These are phyloP conservation scores for Acipenser ruthenus DNA, from an alignment of 2,797 vertebrate genomes.

Conservation along the genomic window DNA sequence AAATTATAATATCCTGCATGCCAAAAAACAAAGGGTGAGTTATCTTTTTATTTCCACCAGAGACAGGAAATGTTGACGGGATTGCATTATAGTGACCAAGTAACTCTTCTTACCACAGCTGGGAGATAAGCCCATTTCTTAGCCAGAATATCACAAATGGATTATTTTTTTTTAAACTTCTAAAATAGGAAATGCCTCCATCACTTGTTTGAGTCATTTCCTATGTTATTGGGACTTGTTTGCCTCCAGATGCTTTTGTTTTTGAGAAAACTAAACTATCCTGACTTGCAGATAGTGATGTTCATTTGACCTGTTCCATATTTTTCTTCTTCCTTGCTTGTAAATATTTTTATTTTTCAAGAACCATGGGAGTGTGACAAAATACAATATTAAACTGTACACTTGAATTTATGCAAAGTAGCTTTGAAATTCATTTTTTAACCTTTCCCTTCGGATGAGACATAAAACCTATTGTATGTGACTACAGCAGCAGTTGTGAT, in stretches of 20 bases:
- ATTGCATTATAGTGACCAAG: not conserved
- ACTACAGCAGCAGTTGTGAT: too few species aligned
- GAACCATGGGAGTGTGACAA: too few species aligned
- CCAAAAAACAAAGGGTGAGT: constrained; percentile 5
- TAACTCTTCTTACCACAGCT: constrained; percentile 2
- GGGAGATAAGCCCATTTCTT: constrained; percentile 1
- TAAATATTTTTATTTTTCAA: too few species aligned
- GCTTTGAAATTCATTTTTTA: too few species aligned
- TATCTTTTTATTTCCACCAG: constrained; percentile 5
- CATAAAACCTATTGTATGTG: too few species aligned
- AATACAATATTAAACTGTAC: too few species aligned
- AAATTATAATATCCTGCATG: constrained; percentile 5
- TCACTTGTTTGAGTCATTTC: constrained; percentile 38
- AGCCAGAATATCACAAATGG: not conserved
- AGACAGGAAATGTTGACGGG: constrained; percentile 4
- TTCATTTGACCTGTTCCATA: constrained; percentile 19
- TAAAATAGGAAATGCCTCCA: constrained; percentile 40
- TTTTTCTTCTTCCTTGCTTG: not conserved
- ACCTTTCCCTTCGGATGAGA: too few species aligned
- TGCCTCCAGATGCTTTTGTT: constrained; percentile 28
- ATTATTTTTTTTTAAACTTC: not conserved
- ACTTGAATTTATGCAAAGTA: too few species aligned
- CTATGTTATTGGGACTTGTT: constrained; percentile 22
- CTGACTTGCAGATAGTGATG: constrained; percentile 29
- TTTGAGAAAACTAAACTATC: constrained; percentile 11